Evolutionary conservation across 1,140 invertebrate species (phyloP).

Genomic region (Penaeus indicus): DNA sequence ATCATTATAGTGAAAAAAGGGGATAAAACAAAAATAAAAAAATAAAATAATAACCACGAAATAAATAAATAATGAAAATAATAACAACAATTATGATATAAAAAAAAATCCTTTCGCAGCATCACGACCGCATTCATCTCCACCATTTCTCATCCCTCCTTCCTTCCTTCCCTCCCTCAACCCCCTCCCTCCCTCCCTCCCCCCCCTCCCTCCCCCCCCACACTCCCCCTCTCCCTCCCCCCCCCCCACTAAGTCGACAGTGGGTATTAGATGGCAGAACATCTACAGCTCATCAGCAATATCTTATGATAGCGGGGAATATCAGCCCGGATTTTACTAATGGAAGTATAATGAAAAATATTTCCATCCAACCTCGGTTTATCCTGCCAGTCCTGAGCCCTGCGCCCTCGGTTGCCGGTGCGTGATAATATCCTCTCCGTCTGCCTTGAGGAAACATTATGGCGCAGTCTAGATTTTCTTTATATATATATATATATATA

Average conservation of each 20-base stretch:
- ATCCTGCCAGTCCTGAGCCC: conserved; percentile 5
- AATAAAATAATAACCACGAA: no score
- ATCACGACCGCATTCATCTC: background rate
- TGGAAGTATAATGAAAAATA: conserved; percentile 63
- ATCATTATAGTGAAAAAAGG: no score
- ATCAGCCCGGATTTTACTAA: conserved; percentile 60
- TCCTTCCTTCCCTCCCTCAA: background rate
- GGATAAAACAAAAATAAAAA: no score
- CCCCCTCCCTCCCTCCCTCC: background rate
- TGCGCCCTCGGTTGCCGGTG: background rate
- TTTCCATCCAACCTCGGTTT: conserved; percentile 46
- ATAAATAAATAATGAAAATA: no score
- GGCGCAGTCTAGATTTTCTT: no score
- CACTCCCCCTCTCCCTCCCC: background rate
- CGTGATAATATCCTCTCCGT: background rate
- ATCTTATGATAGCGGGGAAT: conserved; percentile 58
- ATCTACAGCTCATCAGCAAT: conserved; percentile 59
- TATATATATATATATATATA: no score
- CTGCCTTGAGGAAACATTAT: no score
- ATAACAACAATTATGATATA: background rate
- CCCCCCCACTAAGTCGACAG: background rate
- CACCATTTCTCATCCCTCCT: background rate
- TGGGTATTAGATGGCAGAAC: conserved; percentile 10
- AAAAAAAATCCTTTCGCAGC: background rate
- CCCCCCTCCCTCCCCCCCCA: background rate